Base-by-base conservation (phyloP, 2,888 invertebrate species). In the Prenolepis imparis region DNA sequence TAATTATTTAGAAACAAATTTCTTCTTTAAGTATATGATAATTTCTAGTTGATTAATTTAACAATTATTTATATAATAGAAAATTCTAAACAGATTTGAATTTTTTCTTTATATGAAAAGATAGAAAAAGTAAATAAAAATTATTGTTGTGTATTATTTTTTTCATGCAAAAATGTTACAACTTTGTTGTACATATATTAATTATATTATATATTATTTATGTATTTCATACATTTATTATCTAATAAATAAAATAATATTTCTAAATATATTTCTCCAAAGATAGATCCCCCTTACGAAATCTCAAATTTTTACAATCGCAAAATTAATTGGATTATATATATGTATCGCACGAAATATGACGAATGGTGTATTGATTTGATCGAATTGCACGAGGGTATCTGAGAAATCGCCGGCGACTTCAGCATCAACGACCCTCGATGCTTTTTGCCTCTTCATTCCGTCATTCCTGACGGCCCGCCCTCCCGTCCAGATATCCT, bases 401-500 rank as follows among this genome's bases (percentile, higher is more conserved):
- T 77, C 41, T n/a, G 68, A 68, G 68, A 77, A 68, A 77, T 67
- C 70, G 21, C 4, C 41, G 24, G 36, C 36, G 32, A 66, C 55
- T 12, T 67, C n/a, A 68, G 55, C 28, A 77, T 32, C 57, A 28
- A 57, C 70, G 68, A 68, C 28, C 67, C 78, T 66, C 77, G 44
- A 55, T 32, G 78, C n/a, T 55, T 75, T 75, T 64, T 64, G 61
- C 52, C 75, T 21, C 44, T 32, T 59, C 28, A 36, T 24, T 28
- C 32, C 32, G 61, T 75, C 64, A 48, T 66, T 44, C 32, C 48
- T 36, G 21, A 8, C 21, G 64, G 36, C 24, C 24, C 48, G n/a
- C 59, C 48, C 48, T 66, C 57, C 28, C 18, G 57, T 32, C 44
- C 57, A 63, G 48, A 85, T 87, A 86, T 80, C 39, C 80, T 64